Evolutionary conservation across 2,888 invertebrate genomes (phyloP), one percentile per base, ranked within the genome.

Genomic region (Imbricaverruca yamaguchii): DNA sequence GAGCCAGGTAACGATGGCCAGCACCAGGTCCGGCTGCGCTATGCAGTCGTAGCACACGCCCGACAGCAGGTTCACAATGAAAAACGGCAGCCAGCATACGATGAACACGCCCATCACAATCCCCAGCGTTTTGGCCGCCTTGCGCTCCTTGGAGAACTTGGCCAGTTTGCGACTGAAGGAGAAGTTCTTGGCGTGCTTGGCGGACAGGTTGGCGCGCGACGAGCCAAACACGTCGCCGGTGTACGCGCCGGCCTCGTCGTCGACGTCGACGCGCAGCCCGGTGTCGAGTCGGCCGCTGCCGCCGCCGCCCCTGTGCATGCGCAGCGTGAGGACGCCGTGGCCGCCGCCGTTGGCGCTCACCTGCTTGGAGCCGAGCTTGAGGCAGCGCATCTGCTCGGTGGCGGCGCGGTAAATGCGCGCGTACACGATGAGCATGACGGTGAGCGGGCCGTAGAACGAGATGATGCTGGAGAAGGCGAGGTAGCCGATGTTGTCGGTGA

Each of bases 371-470:
- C 98, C 98, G 83, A 94, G 91, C 86, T 95, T 93, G 63, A 98
- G 89, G 81, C 96, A 96, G 83, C 93, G 91, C 81, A 96, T 96
- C 88, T 97, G 97, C 85, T 93, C 93, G 4, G 94, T 93, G 9
- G 98, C 98, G 7, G 97, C 97, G 78, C 94, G 90, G 88, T 98
- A 98, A 85, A 98, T 98, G 84, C 94, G 92, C 88, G 95, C 97
- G 88, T 99, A 99, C 9, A 98, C 98, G 88, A 98, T 97, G 84
- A 98, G 94, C 96, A 99, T 99, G 82, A 99, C 95, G 87, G 96
- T 92, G 57, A 98, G 89, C 57, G 99, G 99, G 85, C 97, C 90
- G 88, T 98, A 99, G 89, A 99, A 99, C 39, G 98, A 98, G 86
- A 99, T 96, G 84, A 96, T 93, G 80, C 98, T 98, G 21, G 98